phyloP scores from a whole-genome alignment of 2,888 invertebrate genomes.

The Lysandra bellargus region DNA sequence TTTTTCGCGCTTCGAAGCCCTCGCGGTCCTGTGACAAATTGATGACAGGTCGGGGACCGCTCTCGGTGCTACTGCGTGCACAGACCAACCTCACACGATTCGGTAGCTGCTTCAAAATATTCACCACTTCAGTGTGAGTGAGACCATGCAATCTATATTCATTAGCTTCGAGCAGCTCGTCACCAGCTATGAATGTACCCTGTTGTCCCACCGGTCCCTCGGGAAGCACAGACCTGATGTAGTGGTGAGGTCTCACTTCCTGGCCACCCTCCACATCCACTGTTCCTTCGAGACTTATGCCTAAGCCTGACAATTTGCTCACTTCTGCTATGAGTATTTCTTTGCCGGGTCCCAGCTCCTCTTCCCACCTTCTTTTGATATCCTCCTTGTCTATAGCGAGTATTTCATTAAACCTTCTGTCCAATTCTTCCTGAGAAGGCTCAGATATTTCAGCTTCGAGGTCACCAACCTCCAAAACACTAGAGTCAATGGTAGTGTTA shows the following conservation, averaged over 20 bases:
- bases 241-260: constrained; percentile 99
- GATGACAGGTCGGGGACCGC: constrained; percentile 85
- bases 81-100: constrained; percentile 95
- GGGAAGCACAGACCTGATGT: constrained; percentile 96
- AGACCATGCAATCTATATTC: constrained; percentile 94
- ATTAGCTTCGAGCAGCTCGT: constrained; percentile 98
- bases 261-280: constrained; percentile 98
- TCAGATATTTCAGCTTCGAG: constrained; percentile 61
- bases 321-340: constrained; percentile 96
- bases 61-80: constrained; percentile 86
- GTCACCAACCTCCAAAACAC: constrained; percentile 81
- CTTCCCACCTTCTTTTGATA: constrained; percentile 89
- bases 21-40: constrained; percentile 89
- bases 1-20: constrained; percentile 90
- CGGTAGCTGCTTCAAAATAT: constrained; percentile 95
- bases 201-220: constrained; percentile 98
- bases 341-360: constrained; percentile 89
- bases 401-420: constrained; percentile 79
- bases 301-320: constrained; percentile 95
- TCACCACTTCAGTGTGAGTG: constrained; percentile 97
- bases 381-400: constrained; percentile 80
- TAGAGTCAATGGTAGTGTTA: constrained; percentile 89
- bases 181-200: constrained; percentile 94
- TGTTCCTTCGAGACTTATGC: constrained; percentile 98
- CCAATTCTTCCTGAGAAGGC: constrained; percentile 75